Percentiles rank a stretch among this genome's conserved stretches.
Conservation (phyloP, 2,797 vertebrate genomes). For the Propithecus deckenii region DNA sequence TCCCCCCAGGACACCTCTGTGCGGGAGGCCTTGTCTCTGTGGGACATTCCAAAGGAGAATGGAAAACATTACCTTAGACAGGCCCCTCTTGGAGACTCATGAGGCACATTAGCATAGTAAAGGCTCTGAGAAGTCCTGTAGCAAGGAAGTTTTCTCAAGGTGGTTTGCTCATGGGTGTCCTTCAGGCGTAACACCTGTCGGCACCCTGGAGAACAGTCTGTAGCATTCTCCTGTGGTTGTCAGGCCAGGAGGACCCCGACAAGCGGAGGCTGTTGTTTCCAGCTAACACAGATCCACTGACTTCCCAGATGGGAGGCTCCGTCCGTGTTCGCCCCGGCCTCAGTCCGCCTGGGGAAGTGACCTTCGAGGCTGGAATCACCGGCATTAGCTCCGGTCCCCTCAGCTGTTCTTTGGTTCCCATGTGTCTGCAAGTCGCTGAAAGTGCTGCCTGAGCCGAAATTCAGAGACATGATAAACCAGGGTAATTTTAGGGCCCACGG, state of each 20-base stretch:
- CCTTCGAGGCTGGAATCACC: neutral
- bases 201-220: rapidly evolving
- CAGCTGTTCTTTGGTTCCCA: neutral
- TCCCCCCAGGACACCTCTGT: neutral
- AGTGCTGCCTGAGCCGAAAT: neutral
- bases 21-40: neutral
- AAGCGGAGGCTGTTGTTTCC: neutral
- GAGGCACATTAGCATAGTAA: rapidly evolving
- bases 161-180: rapidly evolving
- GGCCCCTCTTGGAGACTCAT: neutral
- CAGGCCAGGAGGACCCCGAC: neutral
- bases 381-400: neutral
- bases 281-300: rapidly evolving
- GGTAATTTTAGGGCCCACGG: neutral
- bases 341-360: neutral
- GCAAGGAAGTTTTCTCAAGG: neutral
- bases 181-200: neutral
- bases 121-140: neutral
- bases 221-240: rapidly evolving
- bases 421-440: neutral
- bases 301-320: rapidly evolving
- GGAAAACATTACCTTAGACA: neutral
- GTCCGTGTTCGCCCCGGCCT: rapidly evolving
- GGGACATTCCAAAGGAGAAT: neutral
- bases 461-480: neutral